A percentile compares a stretch with the other conserved stretches of the same genome.
phyloP scores from a whole-genome alignment of 2,113 vertebrate species.

The Chaetops frenatus region DNA sequence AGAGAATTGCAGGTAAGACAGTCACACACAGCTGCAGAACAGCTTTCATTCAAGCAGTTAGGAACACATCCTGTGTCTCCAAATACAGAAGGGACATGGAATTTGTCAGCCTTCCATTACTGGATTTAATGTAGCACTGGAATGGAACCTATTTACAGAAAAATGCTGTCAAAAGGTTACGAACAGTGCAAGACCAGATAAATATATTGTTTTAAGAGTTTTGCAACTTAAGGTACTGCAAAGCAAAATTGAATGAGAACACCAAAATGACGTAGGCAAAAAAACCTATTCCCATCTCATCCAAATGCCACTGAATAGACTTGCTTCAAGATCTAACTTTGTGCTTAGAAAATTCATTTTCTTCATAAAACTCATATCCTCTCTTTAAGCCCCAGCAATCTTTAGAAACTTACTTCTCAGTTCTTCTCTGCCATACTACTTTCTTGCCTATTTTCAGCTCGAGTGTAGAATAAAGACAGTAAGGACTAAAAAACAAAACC shows the following conservation, averaged over 20 bases:
- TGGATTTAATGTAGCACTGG: conserved; percentile 46
- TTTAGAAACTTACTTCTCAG: neutral
- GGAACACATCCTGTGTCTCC: conserved; percentile 3
- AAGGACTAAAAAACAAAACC: neutral
- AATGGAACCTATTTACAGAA: conserved; percentile 47
- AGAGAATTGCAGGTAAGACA: neutral
- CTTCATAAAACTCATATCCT: neutral
- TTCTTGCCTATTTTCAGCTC: neutral
- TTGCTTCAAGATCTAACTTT: neutral
- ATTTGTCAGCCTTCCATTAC: neutral
- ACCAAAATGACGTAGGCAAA: neutral
- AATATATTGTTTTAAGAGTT: neutral
- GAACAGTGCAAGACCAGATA: conserved; percentile 15
- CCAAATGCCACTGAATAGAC: neutral
- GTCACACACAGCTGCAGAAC: neutral
- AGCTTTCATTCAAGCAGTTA: neutral
- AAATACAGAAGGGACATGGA: conserved; percentile 16
- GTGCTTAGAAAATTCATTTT: neutral
- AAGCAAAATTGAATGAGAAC: neutral
- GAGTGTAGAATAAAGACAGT: neutral
- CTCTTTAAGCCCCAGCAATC: neutral
- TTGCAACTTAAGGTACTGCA: neutral
- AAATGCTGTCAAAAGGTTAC: conserved; percentile 32
- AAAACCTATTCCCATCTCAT: neutral
- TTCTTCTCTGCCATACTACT: neutral